A percentile compares a stretch with the other conserved stretches of the same genome.
Evolutionary conservation across 1,140 invertebrate species (phyloP).

Genomic region (Drosophila nigromelanica): DNA sequence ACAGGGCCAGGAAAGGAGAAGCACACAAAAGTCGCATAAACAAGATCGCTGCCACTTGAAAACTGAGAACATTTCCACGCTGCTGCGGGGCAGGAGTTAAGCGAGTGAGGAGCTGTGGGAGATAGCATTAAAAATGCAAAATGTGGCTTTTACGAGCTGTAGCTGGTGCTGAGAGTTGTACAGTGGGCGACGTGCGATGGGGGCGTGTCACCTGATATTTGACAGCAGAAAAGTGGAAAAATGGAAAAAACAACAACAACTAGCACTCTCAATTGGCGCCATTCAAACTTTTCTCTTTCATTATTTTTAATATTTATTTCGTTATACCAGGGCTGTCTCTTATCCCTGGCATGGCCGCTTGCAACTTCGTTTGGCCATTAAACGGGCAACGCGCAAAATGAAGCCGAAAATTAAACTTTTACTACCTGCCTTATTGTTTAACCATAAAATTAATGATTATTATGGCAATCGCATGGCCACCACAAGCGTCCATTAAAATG

Average conservation of each 20-base stretch:
- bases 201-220: constrained; percentile 31
- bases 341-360: constrained; percentile 13
- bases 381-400: constrained; percentile 35
- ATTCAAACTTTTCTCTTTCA: constrained; percentile 80
- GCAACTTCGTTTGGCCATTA: constrained; percentile 37
- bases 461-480: constrained; percentile 73
- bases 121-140: constrained; percentile 76
- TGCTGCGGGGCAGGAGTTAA: constrained; percentile 14
- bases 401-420: constrained; percentile 78
- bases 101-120: constrained; percentile 19
- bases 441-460: constrained; percentile 82
- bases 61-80: constrained; percentile 56
- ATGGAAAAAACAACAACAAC: constrained; percentile 9
- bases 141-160: constrained; percentile 71
- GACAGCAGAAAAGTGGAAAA: constrained; percentile 3
- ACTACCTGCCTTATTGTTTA: constrained; percentile 82
- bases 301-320: constrained; percentile 73
- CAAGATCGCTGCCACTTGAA: constrained; percentile 77
- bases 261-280: constrained; percentile 25
- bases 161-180: constrained; percentile 18
- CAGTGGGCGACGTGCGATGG: not conserved
- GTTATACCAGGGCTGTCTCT: constrained; percentile 29
- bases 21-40: constrained; percentile 63
- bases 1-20: not conserved
- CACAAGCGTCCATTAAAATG: constrained; percentile 73